These are phyloP conservation scores for Theodoxus fluviatilis DNA, from an alignment of 2,888 invertebrate species.

Conservation along the genomic window DNA sequence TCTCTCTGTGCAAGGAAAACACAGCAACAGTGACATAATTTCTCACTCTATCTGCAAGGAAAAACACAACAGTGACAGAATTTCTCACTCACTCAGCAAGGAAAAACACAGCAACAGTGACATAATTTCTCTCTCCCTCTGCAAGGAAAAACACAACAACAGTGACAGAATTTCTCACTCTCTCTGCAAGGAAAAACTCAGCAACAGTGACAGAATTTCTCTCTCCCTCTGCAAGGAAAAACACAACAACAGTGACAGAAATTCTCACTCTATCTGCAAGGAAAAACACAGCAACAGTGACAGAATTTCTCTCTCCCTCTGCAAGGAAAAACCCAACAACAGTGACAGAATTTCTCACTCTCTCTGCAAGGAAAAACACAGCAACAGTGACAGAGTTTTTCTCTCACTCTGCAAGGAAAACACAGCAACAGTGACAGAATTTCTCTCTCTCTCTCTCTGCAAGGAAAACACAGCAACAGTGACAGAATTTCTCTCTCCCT, in stretches of 20 bases:
- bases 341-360: not conserved
- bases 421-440: too few relatives aligned
- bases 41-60: too few relatives aligned
- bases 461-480: too few relatives aligned
- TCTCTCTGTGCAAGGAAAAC: too few relatives aligned
- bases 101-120: not conserved
- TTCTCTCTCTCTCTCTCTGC: too few relatives aligned
- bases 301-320: not conserved
- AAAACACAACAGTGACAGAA: too few relatives aligned
- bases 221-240: too few relatives aligned
- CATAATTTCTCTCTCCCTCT: not conserved
- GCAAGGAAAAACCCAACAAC: not conserved
- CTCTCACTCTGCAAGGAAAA: too few relatives aligned
- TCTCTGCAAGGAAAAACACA: not conserved
- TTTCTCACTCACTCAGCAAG: slow-evolving; percentile 27
- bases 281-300: not conserved
- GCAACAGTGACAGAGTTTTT: not conserved
- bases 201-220: not conserved
- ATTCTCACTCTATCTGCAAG: slow-evolving; percentile 27
- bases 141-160: not conserved
- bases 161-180: slow-evolving; percentile 26
- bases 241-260: slow-evolving; percentile 1
- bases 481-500: too few relatives aligned
- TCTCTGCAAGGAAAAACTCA: slow-evolving; percentile 6
- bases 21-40: too few relatives aligned